phyloP scores from a whole-genome alignment of 2,113 vertebrate species.

The Aplodontia rufa region DNA sequence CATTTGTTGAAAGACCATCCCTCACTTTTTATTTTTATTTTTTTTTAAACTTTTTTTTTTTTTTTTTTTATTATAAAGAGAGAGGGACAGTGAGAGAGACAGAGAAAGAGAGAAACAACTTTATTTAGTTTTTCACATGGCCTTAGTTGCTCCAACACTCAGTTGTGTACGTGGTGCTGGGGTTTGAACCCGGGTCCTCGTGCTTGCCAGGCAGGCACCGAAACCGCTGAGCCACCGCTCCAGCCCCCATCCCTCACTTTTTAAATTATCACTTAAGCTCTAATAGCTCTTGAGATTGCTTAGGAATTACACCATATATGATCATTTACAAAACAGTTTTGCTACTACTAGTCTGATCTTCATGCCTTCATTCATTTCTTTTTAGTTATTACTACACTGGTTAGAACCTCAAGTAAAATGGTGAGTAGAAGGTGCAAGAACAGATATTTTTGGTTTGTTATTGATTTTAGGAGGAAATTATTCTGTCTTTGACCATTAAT shows the following conservation, averaged over 20 bases:
- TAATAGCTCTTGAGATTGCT: background rate
- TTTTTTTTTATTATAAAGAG: too few species aligned
- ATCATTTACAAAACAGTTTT: background rate
- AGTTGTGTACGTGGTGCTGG: too few species aligned
- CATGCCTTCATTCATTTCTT: background rate
- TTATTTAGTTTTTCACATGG: too few species aligned
- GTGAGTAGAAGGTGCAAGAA: background rate
- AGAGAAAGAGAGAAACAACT: too few species aligned
- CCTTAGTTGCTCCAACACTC: too few species aligned
- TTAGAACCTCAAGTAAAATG: background rate
- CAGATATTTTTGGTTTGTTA: background rate
- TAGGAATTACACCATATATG: background rate
- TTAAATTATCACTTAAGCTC: background rate
- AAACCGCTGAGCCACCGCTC: too few species aligned
- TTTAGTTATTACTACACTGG: background rate
- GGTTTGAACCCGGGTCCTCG: too few species aligned
- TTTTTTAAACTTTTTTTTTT: too few species aligned
- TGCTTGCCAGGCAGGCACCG: too few species aligned
- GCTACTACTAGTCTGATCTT: background rate
- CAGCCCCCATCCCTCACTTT: background rate
- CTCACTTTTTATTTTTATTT: too few species aligned
- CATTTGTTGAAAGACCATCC: background rate
- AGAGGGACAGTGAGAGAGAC: too few species aligned
- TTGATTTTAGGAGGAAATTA: background rate
- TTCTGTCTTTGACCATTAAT: background rate